Conservation (phyloP, 2,888 invertebrate genomes). For the Yponomeuta plumbellus region DNA sequence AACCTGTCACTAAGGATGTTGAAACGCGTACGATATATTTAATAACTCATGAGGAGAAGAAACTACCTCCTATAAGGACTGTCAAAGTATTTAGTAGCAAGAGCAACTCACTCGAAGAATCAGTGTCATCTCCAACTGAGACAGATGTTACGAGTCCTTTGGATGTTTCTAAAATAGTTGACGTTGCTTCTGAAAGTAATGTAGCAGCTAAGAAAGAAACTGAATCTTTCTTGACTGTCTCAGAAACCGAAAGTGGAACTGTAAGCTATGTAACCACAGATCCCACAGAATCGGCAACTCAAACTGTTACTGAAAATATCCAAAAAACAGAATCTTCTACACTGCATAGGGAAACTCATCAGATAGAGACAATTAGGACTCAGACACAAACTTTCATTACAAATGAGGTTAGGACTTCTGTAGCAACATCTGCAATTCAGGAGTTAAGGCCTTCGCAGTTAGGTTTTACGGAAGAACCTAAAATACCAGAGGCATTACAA, state of each 20-base stretch:
- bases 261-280: background rate
- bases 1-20: slow-evolving; percentile 42
- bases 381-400: slow-evolving; percentile 3
- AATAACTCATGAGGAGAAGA: slow-evolving; percentile 84
- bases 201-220: background rate
- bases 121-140: slow-evolving; percentile 16
- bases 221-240: background rate
- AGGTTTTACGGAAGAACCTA: background rate
- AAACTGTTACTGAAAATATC: background rate
- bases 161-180: background rate
- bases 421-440: background rate
- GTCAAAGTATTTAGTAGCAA: slow-evolving; percentile 77
- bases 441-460: background rate
- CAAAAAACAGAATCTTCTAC: background rate
- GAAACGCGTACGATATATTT: slow-evolving; percentile 76
- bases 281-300: background rate
- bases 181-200: background rate
- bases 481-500: background rate
- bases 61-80: slow-evolving; percentile 78
- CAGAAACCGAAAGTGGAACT: background rate
- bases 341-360: background rate
- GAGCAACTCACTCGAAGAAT: slow-evolving; percentile 62
- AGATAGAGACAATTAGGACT: background rate
- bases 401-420: background rate
- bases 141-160: slow-evolving; percentile 27